Percentiles rank a stretch among this genome's conserved stretches.
Conservation (phyloP, 2,113 vertebrate species). For the Triplophysa tibetana region DNA sequence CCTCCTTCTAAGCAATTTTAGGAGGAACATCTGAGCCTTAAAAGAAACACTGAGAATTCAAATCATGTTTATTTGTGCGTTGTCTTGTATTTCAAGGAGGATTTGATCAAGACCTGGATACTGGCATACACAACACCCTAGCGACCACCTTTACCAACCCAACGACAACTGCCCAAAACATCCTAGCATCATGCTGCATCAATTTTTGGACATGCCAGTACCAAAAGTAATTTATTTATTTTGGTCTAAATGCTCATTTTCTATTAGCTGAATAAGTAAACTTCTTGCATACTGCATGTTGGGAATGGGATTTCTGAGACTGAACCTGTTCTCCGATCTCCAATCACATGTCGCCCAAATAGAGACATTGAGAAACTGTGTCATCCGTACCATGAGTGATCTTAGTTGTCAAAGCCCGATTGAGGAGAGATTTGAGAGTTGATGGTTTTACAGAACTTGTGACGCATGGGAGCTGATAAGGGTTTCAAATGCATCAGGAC, state of each 20-base stretch:
- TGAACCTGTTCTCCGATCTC: background rate
- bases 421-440: conserved; percentile 56
- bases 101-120: too few species aligned
- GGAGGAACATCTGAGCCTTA: too few species aligned
- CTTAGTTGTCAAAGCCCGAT: conserved; percentile 57
- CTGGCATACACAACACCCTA: too few species aligned
- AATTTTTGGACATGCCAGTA: too few species aligned
- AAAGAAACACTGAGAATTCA: too few species aligned
- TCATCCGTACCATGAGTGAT: conserved; percentile 15
- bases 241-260: conserved; percentile 1
- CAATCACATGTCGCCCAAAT: background rate
- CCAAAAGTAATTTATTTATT: background rate
- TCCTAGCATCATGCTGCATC: too few species aligned
- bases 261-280: conserved; percentile 19
- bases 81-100: too few species aligned
- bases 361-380: background rate
- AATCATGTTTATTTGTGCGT: too few species aligned
- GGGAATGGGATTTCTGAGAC: background rate
- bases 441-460: conserved; percentile 59
- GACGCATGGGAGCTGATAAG: conserved; percentile 61
- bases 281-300: background rate
- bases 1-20: too few species aligned
- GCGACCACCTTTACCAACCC: too few species aligned
- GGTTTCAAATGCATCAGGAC: conserved; percentile 56
- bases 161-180: too few species aligned